These are phyloP conservation scores for Triplophysa yarkandensis DNA, from an alignment of 2,797 vertebrate species.

Conservation along the genomic window DNA sequence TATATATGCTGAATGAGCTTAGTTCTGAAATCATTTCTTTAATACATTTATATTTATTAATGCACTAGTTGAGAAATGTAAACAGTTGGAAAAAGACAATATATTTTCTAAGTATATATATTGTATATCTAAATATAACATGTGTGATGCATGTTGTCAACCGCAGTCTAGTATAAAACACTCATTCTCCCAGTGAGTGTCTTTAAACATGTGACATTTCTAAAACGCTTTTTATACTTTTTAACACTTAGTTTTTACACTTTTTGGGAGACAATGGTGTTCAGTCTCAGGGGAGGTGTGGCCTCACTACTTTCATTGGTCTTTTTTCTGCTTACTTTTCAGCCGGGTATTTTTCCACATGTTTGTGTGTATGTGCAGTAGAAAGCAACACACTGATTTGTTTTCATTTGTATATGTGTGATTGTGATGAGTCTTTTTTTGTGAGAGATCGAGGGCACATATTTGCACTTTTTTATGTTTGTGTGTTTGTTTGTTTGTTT, in stretches of 20 bases:
- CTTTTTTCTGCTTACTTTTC: conserved; percentile 52
- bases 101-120: conserved; percentile 86
- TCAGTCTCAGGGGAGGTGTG: conserved; percentile 62
- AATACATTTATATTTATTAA: conserved; percentile 84
- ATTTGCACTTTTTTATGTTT: conserved; percentile 40
- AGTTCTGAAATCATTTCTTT: conserved; percentile 76
- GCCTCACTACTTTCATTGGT: conserved; percentile 57
- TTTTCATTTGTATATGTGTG: neutral
- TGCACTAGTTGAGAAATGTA: conserved; percentile 80
- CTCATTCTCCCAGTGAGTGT: neutral
- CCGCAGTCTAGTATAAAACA: conserved; percentile 6
- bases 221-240: too few species aligned
- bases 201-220: neutral
- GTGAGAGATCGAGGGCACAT: conserved; percentile 29
- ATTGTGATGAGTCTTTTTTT: neutral
- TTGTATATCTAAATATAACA: conserved; percentile 59
- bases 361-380: conserved; percentile 13
- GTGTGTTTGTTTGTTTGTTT: conserved; percentile 8
- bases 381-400: neutral
- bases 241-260: neutral
- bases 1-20: conserved; percentile 5
- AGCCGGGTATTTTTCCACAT: conserved; percentile 16
- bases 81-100: conserved; percentile 78
- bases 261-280: conserved; percentile 41
- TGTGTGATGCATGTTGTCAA: conserved; percentile 24